Evolutionary conservation across 2,888 invertebrate species (phyloP).

Genomic region (Tenthredo notha): DNA sequence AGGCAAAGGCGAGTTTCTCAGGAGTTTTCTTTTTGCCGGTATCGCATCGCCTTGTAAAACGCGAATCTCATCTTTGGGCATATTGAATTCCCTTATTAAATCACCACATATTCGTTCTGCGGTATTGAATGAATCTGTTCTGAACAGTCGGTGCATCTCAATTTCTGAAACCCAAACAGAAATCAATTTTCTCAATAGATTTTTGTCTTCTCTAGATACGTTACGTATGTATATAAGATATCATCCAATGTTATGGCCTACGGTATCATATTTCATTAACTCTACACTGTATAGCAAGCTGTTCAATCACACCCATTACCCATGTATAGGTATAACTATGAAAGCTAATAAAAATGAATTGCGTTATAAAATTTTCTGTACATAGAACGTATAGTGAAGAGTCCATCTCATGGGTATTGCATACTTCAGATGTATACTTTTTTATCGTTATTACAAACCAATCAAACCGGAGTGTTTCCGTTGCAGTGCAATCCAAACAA

Average conservation of each 20-base stretch:
- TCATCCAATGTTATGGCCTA: neutral
- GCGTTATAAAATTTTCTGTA: neutral
- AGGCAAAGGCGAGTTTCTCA: slow-evolving; percentile 81
- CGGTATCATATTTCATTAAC: slow-evolving; percentile 35
- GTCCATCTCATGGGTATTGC: neutral
- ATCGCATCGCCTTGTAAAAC: slow-evolving; percentile 81
- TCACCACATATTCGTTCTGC: slow-evolving; percentile 77
- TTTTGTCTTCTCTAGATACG: neutral
- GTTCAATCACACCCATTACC: neutral
- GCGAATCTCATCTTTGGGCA: slow-evolving; percentile 79
- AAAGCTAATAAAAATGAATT: neutral
- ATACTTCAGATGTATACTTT: neutral
- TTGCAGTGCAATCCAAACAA: slow-evolving; percentile 84
- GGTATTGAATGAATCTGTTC: slow-evolving; percentile 82
- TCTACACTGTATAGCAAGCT: slow-evolving; percentile 6
- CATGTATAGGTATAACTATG: slow-evolving; percentile 22
- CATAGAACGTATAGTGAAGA: neutral
- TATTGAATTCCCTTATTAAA: slow-evolving; percentile 70
- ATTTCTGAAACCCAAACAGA: slow-evolving; percentile 77
- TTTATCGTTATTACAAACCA: slow-evolving; percentile 75
- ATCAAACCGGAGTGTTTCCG: slow-evolving; percentile 82
- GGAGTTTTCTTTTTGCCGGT: slow-evolving; percentile 80
- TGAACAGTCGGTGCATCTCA: slow-evolving; percentile 83
- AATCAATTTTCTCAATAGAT: neutral
- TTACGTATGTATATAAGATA: neutral